Percentiles rank a stretch among this genome's conserved stretches.
phyloP scores from a whole-genome alignment of 1,140 invertebrate species.

The Drosophila lowei region DNA sequence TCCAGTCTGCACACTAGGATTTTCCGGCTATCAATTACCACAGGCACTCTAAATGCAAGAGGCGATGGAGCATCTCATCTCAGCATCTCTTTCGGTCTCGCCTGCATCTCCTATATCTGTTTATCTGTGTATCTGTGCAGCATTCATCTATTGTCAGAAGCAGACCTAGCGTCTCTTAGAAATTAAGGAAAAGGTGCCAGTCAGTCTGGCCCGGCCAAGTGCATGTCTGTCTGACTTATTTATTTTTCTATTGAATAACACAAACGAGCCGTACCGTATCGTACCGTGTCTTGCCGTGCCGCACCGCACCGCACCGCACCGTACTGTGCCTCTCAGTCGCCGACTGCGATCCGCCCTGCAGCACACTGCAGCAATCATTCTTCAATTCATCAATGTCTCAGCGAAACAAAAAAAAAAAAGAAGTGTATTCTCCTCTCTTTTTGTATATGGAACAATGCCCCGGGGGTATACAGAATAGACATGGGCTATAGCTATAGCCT shows the following conservation, averaged over 20 bases:
- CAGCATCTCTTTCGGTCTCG: conserved; percentile 7
- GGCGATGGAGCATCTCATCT: conserved; percentile 4
- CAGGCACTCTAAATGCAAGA: conserved; percentile 14
- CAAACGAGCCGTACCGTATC: conserved; percentile 45
- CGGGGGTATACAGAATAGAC: conserved; percentile 29
- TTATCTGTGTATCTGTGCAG: conserved; percentile 6
- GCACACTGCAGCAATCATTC: conserved; percentile 68
- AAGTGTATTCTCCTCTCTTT: conserved; percentile 19
- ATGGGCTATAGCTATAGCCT: no score
- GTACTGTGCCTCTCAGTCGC: not conserved
- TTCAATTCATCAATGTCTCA: conserved; percentile 79
- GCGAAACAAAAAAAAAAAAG: conserved; percentile 22
- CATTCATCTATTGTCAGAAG: conserved; percentile 1
- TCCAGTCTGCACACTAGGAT: conserved; percentile 23
- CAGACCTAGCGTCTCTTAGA: conserved; percentile 51
- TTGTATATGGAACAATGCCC: conserved; percentile 54
- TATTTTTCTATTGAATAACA: conserved; percentile 78
- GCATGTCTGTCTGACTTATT: conserved; percentile 66
- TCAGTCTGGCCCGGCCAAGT: conserved; percentile 71
- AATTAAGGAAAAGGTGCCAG: conserved; percentile 74
- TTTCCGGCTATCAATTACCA: conserved; percentile 59
- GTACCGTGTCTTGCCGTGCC: conserved; percentile 9
- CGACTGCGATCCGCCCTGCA: conserved; percentile 47
- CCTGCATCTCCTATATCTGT: not conserved
- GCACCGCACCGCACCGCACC: conserved; percentile 7